Evolutionary conservation across 2,888 invertebrate genomes (phyloP), one percentile per base, ranked within the genome.

Genomic region (Yponomeuta plumbellus): DNA sequence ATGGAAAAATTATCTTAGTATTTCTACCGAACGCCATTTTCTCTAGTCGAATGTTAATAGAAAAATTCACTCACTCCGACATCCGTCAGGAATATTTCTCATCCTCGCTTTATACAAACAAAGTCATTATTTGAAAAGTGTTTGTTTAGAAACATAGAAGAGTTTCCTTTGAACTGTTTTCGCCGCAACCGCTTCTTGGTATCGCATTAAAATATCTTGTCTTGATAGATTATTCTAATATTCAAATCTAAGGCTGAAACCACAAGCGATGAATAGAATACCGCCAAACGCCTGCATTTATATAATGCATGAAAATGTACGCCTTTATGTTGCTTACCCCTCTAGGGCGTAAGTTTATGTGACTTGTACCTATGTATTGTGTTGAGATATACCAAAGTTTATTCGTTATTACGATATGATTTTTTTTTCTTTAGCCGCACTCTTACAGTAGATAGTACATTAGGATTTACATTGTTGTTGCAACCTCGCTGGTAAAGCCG

Each of bases 181-280:
- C 34, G 34, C 34, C 13, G n/a, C n/a, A 1, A 58, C 2, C 0
- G 21, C n/a, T 22, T 58, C 44, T 52, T 52, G 44, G 44, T 52
- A 52, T 17, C 44, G 44, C 17, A 59, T 59, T n/a, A 22, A 59
- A 59, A 59, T 59, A 52, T 34, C 34, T 34, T 34, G 17, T 52
- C 23, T 23, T 59, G 59, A 59, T 59, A 59, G 22, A 11, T 20
- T 59, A 22, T 57, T 57, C 17, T 57, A 57, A 20, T 57, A n/a
- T 56, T 56, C 56, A 22, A 76, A 81, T 80, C 85, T 2, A 26
- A 26, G 26, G 2, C 26, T 26, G 26, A 26, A 26, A 26, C 26
- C 26, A 26, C 26, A 4, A 26, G 26, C 26, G 26, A 26, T 26
- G 2, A 26, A 2, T 26, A 26, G 26, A 2, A 5, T 26, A 5